Evolutionary conservation across 2,797 vertebrate genomes (phyloP), one percentile per base, ranked within the genome.

Genomic region (Bucorvus abyssinicus): DNA sequence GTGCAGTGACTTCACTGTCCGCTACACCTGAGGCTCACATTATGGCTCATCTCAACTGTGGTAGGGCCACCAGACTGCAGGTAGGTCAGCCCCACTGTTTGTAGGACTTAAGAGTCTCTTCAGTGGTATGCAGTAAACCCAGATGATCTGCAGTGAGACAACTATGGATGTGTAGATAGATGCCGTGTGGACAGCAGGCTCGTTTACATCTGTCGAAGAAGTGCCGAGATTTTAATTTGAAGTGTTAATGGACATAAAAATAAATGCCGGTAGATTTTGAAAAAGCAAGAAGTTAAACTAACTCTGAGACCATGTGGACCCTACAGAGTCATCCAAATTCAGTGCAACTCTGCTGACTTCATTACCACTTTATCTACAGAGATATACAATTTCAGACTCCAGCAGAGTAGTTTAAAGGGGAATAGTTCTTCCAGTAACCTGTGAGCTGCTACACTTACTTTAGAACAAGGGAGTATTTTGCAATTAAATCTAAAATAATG

Each of bases 401-500:
- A 8, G 10, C 45, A 55, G 5, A 57, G 42, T 38, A 68, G 21
- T 64, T 90, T 55, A 79, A 71, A 71, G 18, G 16, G 23, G 12
- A 80, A 60, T 56, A 73, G 12, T 8, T 73, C 18, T 47, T 89
- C 38, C 57, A 12, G 4, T 36, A 79, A 79, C 13, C 42, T 70
- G 20, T 55, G 50, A 84, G 53, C 23, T 42, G 15, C 75, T 57
- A 12, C 6, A 49, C 17, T 73, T 65, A 65, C 44, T 79, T 89
- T 79, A 93, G 34, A 91, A 44, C 11, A 68, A 52, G 42, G 24
- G 9, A 21, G 42, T 69, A 27, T 69, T 92, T 82, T 85, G 45
- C 55, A 85, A 65, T 79, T 55, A 85, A 69, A 79, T 82, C 12
- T 73, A 83, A 91, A 92, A 79, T 53, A 69, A 82, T 82, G 38